These are phyloP conservation scores for Enteromius unitaeniatus DNA, from an alignment of 2,797 vertebrate genomes.

Conservation along the genomic window DNA sequence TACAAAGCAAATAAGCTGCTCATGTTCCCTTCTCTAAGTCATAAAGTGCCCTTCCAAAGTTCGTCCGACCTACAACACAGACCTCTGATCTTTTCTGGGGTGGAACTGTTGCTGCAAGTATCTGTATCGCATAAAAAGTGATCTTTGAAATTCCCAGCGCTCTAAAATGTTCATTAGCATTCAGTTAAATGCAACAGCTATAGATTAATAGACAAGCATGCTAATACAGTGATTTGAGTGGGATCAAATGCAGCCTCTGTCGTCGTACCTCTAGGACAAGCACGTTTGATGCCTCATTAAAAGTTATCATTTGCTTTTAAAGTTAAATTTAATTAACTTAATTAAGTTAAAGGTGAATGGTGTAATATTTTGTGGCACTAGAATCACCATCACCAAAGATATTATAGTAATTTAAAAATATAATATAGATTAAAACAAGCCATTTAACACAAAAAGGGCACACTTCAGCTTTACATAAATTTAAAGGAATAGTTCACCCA, in stretches of 20 bases:
- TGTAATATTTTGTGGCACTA: not conserved
- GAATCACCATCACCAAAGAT: not conserved
- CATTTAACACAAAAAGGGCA: not conserved
- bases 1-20: slow-evolving; percentile 5
- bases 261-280: slow-evolving; percentile 39
- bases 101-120: not conserved
- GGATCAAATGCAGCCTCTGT: slow-evolving; percentile 35
- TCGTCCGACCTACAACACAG: slow-evolving; percentile 17
- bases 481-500: not conserved
- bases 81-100: slow-evolving; percentile 27
- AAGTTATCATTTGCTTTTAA: slow-evolving; percentile 36
- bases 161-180: slow-evolving; percentile 37
- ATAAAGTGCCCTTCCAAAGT: slow-evolving; percentile 14
- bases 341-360: slow-evolving; percentile 14
- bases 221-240: slow-evolving; percentile 34
- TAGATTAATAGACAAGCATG: slow-evolving; percentile 32
- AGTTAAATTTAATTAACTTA: slow-evolving; percentile 1
- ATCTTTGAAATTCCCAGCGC: slow-evolving; percentile 33
- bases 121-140: slow-evolving; percentile 32
- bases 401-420: too few relatives aligned
- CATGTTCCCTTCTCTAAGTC: not conserved
- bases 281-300: slow-evolving; percentile 34
- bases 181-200: slow-evolving; percentile 33
- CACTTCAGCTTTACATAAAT: not conserved
- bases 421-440: not conserved